phyloP scores from a whole-genome alignment of 1,140 invertebrate genomes.

The Drosophila mayri region DNA sequence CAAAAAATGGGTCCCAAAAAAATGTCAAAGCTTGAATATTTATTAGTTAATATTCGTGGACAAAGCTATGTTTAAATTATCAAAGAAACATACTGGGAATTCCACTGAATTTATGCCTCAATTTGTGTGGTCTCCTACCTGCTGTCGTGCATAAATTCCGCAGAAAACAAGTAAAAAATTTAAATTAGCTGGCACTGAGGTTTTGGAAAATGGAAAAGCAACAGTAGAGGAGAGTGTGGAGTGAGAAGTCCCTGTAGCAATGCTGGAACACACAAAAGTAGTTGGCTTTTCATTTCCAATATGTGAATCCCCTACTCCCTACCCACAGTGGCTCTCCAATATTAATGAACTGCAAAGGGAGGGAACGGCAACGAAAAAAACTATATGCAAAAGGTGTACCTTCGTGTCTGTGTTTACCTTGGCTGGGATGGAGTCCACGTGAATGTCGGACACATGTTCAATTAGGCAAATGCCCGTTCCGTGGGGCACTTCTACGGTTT shows the following conservation, averaged over 20 bases:
- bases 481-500: constrained; percentile 45
- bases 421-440: background rate
- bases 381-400: constrained; percentile 17
- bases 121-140: constrained; percentile 55
- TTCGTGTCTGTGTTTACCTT: constrained; percentile 12
- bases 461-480: constrained; percentile 56
- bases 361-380: constrained; percentile 11
- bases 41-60: constrained; percentile 33
- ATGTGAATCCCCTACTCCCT: constrained; percentile 40
- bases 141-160: constrained; percentile 59
- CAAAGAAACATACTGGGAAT: constrained; percentile 22
- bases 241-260: background rate
- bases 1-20: constrained; percentile 1
- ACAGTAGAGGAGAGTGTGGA: background rate
- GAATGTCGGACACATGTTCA: constrained; percentile 69
- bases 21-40: constrained; percentile 21
- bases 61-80: constrained; percentile 67
- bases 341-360: constrained; percentile 72
- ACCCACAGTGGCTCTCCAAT: constrained; percentile 23
- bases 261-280: constrained; percentile 11
- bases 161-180: constrained; percentile 50
- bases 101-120: constrained; percentile 64
- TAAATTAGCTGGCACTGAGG: constrained; percentile 43
- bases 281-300: constrained; percentile 75
- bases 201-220: constrained; percentile 26